A percentile compares a stretch with the other conserved stretches of the same genome.
phyloP scores from a whole-genome alignment of 2,888 invertebrate genomes.

The Dolichopus griseipennis region DNA sequence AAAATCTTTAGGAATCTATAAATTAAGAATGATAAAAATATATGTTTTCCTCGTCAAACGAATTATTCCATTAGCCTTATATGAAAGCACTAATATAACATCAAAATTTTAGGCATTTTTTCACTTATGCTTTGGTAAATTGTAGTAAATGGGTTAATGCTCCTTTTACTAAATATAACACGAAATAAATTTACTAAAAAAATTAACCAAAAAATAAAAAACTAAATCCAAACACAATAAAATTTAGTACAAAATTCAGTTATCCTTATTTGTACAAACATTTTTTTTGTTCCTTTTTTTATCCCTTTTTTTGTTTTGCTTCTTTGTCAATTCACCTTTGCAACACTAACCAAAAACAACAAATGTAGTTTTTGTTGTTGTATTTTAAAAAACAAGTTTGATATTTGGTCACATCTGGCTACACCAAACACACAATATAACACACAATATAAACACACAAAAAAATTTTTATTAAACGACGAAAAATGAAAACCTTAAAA shows the following conservation, averaged over 20 bases:
- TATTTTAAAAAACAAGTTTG: background rate
- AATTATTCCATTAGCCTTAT: too few species aligned
- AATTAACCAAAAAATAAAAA: background rate
- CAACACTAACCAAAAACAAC: too few species aligned
- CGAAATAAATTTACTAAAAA: background rate
- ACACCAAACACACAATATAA: background rate
- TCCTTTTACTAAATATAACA: background rate
- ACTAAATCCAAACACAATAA: background rate
- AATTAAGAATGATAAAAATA: too few species aligned
- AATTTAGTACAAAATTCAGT: background rate
- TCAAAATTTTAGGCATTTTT: too few species aligned
- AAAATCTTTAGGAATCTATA: too few species aligned
- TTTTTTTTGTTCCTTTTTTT: too few species aligned
- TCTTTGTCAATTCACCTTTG: too few species aligned
- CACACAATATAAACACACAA: background rate
- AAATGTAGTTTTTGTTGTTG: too few species aligned
- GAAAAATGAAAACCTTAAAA: background rate
- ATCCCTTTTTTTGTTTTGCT: too few species aligned
- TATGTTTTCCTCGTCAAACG: too few species aligned
- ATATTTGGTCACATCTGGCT: background rate
- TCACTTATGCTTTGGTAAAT: background rate
- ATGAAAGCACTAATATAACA: too few species aligned
- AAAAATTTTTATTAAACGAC: background rate
- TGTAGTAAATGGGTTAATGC: background rate
- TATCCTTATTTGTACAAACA: too few species aligned